phyloP scores from a whole-genome alignment of 2,888 invertebrate genomes.

The Sphinx pinastri region DNA sequence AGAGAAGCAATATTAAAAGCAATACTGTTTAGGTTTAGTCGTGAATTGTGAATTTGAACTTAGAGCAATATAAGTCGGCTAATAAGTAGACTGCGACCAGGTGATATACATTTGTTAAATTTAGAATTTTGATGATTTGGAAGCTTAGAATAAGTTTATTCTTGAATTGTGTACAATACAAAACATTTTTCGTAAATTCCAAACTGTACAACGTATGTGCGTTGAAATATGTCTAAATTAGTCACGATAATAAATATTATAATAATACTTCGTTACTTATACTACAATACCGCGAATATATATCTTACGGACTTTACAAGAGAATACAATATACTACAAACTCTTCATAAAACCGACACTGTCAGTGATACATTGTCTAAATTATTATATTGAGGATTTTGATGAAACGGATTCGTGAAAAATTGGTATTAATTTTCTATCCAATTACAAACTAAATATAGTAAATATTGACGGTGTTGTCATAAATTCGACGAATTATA shows the following conservation, averaged over 20 bases:
- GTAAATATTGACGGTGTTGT: no score
- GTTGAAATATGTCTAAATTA: background rate
- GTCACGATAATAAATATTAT: background rate
- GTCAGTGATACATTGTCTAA: no score
- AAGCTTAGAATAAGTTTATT: conserved; percentile 2
- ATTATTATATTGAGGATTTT: no score
- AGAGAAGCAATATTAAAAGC: conserved; percentile 65
- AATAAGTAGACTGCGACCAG: conserved; percentile 70
- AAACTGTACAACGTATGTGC: background rate
- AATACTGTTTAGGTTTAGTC: conserved; percentile 61
- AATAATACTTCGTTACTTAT: background rate
- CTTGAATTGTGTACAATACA: background rate
- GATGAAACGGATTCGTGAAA: no score
- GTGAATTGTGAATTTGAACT: conserved; percentile 46
- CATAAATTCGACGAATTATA: no score
- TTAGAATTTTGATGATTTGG: background rate
- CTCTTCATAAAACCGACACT: no score
- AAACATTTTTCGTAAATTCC: background rate
- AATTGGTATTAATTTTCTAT: no score
- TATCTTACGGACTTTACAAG: no score
- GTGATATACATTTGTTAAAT: conserved; percentile 54
- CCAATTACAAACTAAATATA: no score
- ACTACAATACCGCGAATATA: no score
- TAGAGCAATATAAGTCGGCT: conserved; percentile 41
- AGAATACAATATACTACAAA: no score